Percentiles rank a stretch among this genome's conserved stretches.
Conservation (phyloP, 2,888 invertebrate genomes). For the Ptychoptera contaminata region DNA sequence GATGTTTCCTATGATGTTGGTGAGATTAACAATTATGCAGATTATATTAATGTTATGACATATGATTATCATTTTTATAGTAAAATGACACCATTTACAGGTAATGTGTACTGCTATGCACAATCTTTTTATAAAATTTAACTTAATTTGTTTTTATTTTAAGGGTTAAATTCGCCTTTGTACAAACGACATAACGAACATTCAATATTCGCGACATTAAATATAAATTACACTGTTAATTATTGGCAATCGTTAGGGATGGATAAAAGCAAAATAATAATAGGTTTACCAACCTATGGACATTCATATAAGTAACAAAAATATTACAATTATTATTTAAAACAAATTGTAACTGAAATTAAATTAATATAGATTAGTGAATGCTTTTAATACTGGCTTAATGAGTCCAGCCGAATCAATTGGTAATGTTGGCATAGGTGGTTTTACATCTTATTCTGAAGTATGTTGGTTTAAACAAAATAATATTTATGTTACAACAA, state of each 20-base stretch:
- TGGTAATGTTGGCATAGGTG: constrained; percentile 49
- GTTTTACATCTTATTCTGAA: constrained; percentile 55
- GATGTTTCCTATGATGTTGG: constrained; percentile 62
- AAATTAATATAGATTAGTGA: constrained; percentile 38
- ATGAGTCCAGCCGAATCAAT: constrained; percentile 54
- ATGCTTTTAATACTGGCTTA: constrained; percentile 46
- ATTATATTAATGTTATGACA: constrained; percentile 80
- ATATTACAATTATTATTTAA: neutral
- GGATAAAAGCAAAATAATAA: constrained; percentile 56
- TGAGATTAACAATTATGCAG: constrained; percentile 63
- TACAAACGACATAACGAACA: constrained; percentile 43
- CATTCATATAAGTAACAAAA: constrained; percentile 50
- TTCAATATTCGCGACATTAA: constrained; percentile 51
- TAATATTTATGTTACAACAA: constrained; percentile 33
- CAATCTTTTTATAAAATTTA: no score
- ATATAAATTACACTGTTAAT: constrained; percentile 65
- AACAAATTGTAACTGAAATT: neutral
- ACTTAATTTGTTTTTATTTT: constrained; percentile 1
- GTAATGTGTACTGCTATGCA: no score
- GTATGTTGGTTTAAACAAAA: constrained; percentile 48
- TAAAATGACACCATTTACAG: constrained; percentile 62
- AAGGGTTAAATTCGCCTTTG: constrained; percentile 66
- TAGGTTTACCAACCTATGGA: constrained; percentile 81
- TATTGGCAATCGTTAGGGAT: constrained; percentile 66
- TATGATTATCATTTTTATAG: constrained; percentile 79